Evolutionary conservation across 2,797 vertebrate genomes (phyloP).

Genomic region (Microchirus variegatus): DNA sequence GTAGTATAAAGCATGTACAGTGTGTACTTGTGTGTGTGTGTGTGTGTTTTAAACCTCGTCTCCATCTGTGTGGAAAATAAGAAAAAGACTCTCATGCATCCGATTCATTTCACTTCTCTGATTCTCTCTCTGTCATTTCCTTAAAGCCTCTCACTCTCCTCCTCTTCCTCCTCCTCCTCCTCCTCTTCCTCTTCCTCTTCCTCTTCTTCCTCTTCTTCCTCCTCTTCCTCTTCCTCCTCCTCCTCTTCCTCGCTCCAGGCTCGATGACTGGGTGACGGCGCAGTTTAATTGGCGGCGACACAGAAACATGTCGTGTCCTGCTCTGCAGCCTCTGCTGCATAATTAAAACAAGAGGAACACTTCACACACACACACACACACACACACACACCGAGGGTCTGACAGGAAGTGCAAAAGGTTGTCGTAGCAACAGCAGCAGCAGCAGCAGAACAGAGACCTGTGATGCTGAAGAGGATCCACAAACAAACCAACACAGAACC

Average conservation of each 20-base stretch:
- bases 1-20: too few species aligned
- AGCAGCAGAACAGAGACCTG: neutral
- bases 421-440: constrained; percentile 5
- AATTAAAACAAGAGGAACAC: constrained; percentile 74
- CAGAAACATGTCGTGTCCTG: constrained; percentile 78
- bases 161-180: too few species aligned
- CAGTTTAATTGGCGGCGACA: constrained; percentile 77
- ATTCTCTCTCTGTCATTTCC: constrained; percentile 31
- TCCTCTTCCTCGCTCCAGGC: constrained; percentile 30
- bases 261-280: constrained; percentile 66
- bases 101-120: constrained; percentile 21
- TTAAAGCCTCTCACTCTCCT: constrained; percentile 35
- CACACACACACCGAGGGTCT: neutral
- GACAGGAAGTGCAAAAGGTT: neutral
- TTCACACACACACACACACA: constrained; percentile 35
- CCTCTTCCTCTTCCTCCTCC: constrained; percentile 11
- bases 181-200: constrained; percentile 11
- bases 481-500: neutral
- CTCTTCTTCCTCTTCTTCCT: constrained; percentile 23
- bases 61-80: constrained; percentile 46
- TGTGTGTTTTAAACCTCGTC: constrained; percentile 9
- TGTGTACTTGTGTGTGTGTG: neutral
- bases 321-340: constrained; percentile 70
- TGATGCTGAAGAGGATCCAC: neutral
- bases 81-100: constrained; percentile 30